phyloP scores from a whole-genome alignment of 2,113 vertebrate genomes.

The Eubucco bourcierii region DNA sequence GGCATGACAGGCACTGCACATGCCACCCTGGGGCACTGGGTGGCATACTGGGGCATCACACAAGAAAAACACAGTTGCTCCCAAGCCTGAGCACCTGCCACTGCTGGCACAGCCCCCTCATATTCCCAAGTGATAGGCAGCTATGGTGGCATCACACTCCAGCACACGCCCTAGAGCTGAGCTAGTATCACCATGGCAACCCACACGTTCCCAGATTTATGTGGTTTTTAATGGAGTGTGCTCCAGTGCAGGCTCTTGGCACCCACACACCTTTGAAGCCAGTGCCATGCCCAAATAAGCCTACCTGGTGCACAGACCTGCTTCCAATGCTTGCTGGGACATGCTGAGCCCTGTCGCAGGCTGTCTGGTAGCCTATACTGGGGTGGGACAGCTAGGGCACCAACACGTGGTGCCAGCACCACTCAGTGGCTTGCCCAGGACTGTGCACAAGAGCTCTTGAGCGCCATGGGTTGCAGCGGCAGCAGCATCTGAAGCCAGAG shows the following conservation, averaged over 20 bases:
- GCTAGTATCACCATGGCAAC: background rate
- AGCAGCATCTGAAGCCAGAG: background rate
- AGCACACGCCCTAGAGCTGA: accelerated
- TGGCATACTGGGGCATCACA: background rate
- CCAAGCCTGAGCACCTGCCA: background rate
- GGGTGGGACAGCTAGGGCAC: background rate
- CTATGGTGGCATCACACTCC: accelerated
- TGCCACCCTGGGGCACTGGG: background rate
- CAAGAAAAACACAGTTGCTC: background rate
- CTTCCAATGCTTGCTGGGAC: background rate
- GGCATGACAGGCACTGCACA: background rate
- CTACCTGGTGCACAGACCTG: background rate
- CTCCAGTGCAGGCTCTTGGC: background rate
- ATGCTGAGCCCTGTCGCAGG: background rate
- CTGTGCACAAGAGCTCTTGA: background rate
- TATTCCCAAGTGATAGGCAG: accelerated
- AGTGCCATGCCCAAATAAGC: background rate
- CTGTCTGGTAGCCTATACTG: background rate
- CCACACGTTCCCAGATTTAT: accelerated
- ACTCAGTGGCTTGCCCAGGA: background rate
- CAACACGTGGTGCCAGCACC: background rate
- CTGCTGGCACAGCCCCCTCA: accelerated
- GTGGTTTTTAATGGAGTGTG: background rate
- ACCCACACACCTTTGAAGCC: accelerated
- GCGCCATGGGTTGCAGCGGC: background rate